phyloP scores from a whole-genome alignment of 2,797 vertebrate species.

The Labeo calbasu region DNA sequence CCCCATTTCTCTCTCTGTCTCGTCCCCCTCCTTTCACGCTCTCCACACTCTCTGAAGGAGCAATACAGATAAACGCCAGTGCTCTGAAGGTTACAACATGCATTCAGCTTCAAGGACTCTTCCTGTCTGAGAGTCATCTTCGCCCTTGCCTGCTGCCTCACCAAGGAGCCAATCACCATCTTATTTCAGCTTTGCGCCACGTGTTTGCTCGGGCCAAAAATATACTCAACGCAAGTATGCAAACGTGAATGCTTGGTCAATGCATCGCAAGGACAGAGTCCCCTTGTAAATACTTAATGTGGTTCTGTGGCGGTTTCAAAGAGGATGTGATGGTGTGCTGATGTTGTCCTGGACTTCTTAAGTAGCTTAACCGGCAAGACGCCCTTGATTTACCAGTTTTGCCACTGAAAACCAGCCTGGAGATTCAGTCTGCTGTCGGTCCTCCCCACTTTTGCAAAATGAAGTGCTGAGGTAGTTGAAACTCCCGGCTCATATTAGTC shows the following conservation, averaged over 20 bases:
- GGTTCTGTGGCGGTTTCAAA: not conserved
- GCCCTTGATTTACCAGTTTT: not conserved
- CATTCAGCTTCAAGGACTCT: constrained; percentile 48
- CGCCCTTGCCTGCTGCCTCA: constrained; percentile 12
- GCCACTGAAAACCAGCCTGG: not conserved
- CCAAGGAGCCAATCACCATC: constrained; percentile 28
- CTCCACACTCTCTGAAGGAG: constrained; percentile 23
- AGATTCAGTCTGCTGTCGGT: constrained; percentile 5
- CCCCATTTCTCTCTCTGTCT: constrained; percentile 29
- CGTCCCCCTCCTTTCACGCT: constrained; percentile 20
- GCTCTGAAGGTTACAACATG: constrained; percentile 47
- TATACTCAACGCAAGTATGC: constrained; percentile 6
- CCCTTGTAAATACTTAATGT: constrained; percentile 26
- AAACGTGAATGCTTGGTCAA: constrained; percentile 6
- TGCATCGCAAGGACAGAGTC: not conserved
- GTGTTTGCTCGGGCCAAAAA: not conserved
- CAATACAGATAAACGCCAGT: constrained; percentile 8
- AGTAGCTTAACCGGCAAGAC: not conserved
- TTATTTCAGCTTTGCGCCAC: not conserved
- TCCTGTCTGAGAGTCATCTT: constrained; percentile 20
- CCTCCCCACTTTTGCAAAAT: constrained; percentile 32
- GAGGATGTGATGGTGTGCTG: not conserved
- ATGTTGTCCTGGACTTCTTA: not conserved
- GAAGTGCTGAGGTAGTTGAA: constrained; percentile 41
- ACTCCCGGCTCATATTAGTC: constrained; percentile 55